These are phyloP conservation scores for Tapirus indicus DNA, from an alignment of 2,797 vertebrate genomes.

Conservation along the genomic window DNA sequence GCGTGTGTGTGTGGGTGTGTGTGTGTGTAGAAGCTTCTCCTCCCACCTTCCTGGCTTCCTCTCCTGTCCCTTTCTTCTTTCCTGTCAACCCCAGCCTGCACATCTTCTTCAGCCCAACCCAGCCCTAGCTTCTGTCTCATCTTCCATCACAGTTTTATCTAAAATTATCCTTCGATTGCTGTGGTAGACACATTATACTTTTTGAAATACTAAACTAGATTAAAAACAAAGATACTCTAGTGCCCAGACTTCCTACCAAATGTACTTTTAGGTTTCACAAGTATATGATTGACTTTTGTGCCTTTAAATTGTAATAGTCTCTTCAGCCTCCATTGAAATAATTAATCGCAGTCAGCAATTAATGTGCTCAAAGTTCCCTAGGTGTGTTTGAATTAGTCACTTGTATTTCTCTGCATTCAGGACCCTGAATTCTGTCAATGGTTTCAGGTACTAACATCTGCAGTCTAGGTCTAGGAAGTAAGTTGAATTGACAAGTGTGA, in stretches of 20 bases:
- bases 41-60: not conserved
- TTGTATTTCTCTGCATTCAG: not conserved
- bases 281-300: not conserved
- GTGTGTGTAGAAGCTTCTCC: too few relatives aligned
- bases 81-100: not conserved
- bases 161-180: not conserved
- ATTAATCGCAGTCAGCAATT: not conserved
- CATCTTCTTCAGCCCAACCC: not conserved
- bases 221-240: not conserved
- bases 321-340: not conserved
- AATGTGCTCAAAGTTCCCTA: not conserved
- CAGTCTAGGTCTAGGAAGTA: accelerated
- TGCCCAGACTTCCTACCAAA: not conserved
- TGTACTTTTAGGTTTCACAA: not conserved
- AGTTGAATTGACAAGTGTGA: not conserved
- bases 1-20: not conserved
- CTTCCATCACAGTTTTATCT: too few relatives aligned
- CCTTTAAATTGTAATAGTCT: not conserved
- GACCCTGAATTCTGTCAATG: not conserved
- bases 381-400: not conserved
- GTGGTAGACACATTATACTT: not conserved
- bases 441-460: too few relatives aligned
- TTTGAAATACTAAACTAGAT: not conserved
- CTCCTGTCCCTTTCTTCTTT: not conserved
- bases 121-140: too few relatives aligned